A percentile compares a stretch with the other conserved stretches of the same genome.
Conservation (phyloP, 1,140 invertebrate genomes). For the Papilio aristodemus region DNA sequence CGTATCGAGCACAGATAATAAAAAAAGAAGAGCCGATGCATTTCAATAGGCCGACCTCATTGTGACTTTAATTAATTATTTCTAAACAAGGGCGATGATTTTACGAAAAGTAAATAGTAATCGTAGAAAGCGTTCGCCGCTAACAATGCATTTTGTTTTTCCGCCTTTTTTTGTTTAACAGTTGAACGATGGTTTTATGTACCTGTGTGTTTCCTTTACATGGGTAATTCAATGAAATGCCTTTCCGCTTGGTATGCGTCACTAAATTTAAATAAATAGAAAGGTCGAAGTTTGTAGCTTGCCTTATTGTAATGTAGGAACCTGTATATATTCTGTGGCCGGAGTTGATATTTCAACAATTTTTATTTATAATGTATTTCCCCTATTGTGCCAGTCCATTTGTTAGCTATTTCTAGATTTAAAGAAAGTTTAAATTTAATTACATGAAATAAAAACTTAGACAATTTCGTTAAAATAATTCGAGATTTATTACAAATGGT, state of each 20-base stretch:
- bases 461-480: not conserved
- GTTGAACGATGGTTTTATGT: conserved; percentile 49
- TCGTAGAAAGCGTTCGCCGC: conserved; percentile 63
- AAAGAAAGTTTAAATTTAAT: not conserved
- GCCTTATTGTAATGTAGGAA: no score
- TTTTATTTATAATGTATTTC: no score
- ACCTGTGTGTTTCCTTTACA: conserved; percentile 59
- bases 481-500: not conserved
- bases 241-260: conserved; percentile 14
- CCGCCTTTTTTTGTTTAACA: conserved; percentile 54
- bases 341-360: no score
- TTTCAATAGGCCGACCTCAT: conserved; percentile 53
- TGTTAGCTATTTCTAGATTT: no score
- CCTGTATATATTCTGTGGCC: no score
- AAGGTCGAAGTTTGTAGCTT: not conserved
- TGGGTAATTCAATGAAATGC: conserved; percentile 21
- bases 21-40: conserved; percentile 45
- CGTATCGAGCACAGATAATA: conserved; percentile 46
- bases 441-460: not conserved
- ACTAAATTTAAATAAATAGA: conserved; percentile 11
- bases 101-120: conserved; percentile 75
- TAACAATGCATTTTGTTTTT: conserved; percentile 68
- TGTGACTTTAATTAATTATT: conserved; percentile 74
- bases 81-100: conserved; percentile 77
- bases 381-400: no score